Base-by-base conservation (phyloP, 2,113 vertebrate species). In the Vulpes vulpes region DNA sequence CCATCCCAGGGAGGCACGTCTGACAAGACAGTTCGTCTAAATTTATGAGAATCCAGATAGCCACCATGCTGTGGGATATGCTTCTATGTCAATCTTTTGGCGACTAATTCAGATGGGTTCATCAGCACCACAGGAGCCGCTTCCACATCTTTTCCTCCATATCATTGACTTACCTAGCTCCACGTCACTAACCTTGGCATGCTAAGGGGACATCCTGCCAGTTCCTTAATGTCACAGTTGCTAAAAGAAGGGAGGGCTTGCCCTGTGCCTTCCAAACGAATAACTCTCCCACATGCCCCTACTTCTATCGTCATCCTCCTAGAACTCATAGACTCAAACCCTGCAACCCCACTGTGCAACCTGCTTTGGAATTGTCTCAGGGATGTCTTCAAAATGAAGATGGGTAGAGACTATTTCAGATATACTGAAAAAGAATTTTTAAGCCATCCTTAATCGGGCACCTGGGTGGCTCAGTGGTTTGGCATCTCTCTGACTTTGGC, bases 1-100 rank as follows among this genome's bases (percentile, higher is more conserved):
- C 32, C 10, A 10, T 15, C 1, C 30, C 11, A 8, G 25, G 0
- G 11, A 10, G 5, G 32, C 32, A 4, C 9, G 0, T 35, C 94
- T 17, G 14, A 32, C 60, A 5, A 0, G 3, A n/a, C 59, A 49
- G 35, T 38, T 53, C 19, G 27, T 49, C 59, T 22, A 43, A 64
- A 32, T 51, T 64, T 51, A 35, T 11, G 6, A 15, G 57, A 91
- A 71, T 57, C 20, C 53, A 69, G 62, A 94, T 30, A 69, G 30
- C 20, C 22, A 53, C 53, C 30, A 38, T 53, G 20, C 53, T 64
- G 25, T 78, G 17, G 85, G 30, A 8, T 17, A 55, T 43, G n/a
- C 87, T 86, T 25, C 64, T 62, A 8, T 5, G 15, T 94, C 19
- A 84, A 83, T 76, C n/a, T 32, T 30, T 8, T 32, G 27, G 51